A percentile compares a stretch with the other conserved stretches of the same genome.
Evolutionary conservation across 2,113 vertebrate species (phyloP).

Genomic region (Mesoclemmys tuberculata): DNA sequence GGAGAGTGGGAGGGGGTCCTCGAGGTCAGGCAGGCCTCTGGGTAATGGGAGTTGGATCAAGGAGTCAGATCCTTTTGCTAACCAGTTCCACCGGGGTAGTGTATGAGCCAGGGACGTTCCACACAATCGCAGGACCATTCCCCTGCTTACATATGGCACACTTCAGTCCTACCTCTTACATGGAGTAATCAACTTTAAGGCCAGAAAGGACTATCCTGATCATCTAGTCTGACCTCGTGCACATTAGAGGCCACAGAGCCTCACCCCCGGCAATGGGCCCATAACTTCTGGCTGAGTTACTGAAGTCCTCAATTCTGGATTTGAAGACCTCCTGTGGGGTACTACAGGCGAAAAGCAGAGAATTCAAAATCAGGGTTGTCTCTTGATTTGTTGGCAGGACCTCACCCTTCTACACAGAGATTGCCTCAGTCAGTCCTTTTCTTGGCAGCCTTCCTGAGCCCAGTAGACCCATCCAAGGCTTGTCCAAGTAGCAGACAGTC

Average conservation of each 20-base stretch:
- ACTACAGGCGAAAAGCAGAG: background rate
- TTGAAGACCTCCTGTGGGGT: background rate
- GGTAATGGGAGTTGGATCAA: no score
- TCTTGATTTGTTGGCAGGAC: background rate
- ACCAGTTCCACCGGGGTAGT: no score
- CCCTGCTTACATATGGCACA: background rate
- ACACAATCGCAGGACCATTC: no score
- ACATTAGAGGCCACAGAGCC: background rate
- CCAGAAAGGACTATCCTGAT: background rate
- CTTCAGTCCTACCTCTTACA: background rate
- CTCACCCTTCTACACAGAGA: background rate
- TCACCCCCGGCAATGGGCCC: background rate
- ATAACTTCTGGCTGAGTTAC: background rate
- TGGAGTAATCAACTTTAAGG: background rate
- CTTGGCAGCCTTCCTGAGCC: background rate
- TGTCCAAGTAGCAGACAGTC: background rate
- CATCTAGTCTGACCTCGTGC: background rate
- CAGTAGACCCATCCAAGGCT: background rate
- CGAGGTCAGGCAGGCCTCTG: no score
- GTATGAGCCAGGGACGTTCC: no score
- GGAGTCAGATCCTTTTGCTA: no score
- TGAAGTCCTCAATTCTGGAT: background rate
- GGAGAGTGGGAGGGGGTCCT: no score
- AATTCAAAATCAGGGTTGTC: background rate
- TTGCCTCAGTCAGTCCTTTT: background rate